phyloP scores from a whole-genome alignment of 2,888 invertebrate species.

The Acronicta aceris region DNA sequence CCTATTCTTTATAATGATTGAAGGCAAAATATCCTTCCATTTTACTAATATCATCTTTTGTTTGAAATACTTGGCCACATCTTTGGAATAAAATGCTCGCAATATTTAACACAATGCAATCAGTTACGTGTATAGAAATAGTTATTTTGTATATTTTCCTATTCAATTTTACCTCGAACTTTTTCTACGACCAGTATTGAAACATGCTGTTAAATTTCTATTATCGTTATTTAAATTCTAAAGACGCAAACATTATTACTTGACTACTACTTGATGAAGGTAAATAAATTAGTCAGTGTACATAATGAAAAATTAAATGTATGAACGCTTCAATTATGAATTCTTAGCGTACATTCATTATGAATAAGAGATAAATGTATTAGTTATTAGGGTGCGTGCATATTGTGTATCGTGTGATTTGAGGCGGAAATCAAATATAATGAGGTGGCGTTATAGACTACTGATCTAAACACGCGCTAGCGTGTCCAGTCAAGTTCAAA shows the following conservation, averaged over 20 bases:
- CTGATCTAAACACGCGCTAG: too few relatives aligned
- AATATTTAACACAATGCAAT: constrained; percentile 31
- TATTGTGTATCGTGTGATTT: neutral
- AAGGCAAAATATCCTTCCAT: neutral
- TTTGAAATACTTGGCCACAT: neutral
- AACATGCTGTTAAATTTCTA: constrained; percentile 35
- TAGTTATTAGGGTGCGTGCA: neutral
- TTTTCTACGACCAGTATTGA: constrained; percentile 26
- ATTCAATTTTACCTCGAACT: constrained; percentile 29
- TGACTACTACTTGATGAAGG: constrained; percentile 12
- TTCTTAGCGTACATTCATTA: neutral
- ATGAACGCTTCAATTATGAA: neutral
- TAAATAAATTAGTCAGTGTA: constrained; percentile 7
- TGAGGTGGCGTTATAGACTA: too few relatives aligned
- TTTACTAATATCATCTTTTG: neutral
- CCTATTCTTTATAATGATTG: too few relatives aligned
- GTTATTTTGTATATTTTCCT: constrained; percentile 49
- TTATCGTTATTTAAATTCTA: constrained; percentile 53
- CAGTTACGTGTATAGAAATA: constrained; percentile 27
- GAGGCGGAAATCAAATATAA: too few relatives aligned
- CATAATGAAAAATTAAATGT: neutral
- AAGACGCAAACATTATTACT: constrained; percentile 27
- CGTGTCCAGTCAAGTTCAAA: too few relatives aligned
- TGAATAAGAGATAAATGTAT: neutral
- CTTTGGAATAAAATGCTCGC: constrained; percentile 35